phyloP scores from a whole-genome alignment of 2,888 invertebrate species.

The Orthosia gracilis region DNA sequence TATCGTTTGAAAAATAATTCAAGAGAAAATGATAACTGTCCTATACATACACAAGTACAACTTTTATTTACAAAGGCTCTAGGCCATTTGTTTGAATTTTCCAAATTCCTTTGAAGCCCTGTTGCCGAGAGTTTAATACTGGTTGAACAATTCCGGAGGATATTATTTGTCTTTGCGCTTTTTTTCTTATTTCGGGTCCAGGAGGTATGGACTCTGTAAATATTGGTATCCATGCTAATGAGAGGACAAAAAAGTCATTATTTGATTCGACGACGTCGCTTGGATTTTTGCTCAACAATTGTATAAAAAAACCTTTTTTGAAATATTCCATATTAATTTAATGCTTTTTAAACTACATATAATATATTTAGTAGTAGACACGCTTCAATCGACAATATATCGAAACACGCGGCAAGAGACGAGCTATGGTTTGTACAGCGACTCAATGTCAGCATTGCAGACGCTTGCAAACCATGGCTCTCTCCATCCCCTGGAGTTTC shows the following conservation, averaged over 20 bases:
- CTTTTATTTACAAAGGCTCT: conserved; percentile 57
- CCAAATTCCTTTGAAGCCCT: conserved; percentile 58
- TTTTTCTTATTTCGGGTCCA: conserved; percentile 50
- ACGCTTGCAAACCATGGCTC: too few species aligned
- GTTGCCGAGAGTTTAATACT: conserved; percentile 58
- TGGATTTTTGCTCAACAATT: background rate
- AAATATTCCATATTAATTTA: too few species aligned
- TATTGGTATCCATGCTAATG: conserved; percentile 38
- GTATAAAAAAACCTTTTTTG: too few species aligned
- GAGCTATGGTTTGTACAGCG: too few species aligned
- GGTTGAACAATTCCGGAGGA: conserved; percentile 52
- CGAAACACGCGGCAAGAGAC: too few species aligned
- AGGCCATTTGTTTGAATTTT: conserved; percentile 58
- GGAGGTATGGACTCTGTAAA: conserved; percentile 42
- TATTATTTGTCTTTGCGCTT: conserved; percentile 62
- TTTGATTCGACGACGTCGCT: background rate
- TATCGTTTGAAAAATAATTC: conserved; percentile 4
- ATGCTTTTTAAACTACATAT: too few species aligned
- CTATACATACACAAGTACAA: conserved; percentile 33
- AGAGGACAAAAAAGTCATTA: background rate
- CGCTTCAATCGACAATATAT: too few species aligned
- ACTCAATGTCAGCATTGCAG: too few species aligned
- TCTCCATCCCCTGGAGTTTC: too few species aligned
- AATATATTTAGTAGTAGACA: too few species aligned
- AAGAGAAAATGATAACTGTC: conserved; percentile 41